Evolutionary conservation across 2,113 vertebrate genomes (phyloP), one percentile per base, ranked within the genome.

Genomic region (Datnioides undecimradiatus): DNA sequence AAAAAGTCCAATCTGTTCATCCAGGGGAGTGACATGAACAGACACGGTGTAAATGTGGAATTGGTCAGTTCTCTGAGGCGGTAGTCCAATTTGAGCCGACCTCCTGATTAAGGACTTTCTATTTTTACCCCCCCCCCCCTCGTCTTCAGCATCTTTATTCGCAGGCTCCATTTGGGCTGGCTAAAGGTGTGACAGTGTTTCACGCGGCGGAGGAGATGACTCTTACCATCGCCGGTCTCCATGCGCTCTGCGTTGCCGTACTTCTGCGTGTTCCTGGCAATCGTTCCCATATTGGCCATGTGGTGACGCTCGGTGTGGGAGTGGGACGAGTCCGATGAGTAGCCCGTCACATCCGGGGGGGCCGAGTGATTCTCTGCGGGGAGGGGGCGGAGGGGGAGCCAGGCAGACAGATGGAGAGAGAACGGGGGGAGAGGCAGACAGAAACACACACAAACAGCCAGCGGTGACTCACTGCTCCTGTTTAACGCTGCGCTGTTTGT

Each of bases 191-290:
- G 55, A 59, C 49, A 1, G 49, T 2, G 43, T 36, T 54, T 45
- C 52, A 46, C 55, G 19, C 27, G 3, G 31, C 6, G 8, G 21
- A 13, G 51, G 40, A 41, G 1, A 1, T 5, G 45, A n/a, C 41
- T 55, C 87, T 89, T 94, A 99, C 98, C 98, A 13, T 99, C 98
- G 57, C 98, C 97, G 0, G 98, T 99, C 93, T 99, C 98, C 98
- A 99, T 99, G 87, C 99, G 98, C 90, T 99, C 97, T 0, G 98
- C 98, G 0, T 99, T 99, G 93, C 98, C 98, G 11, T 99, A 99
- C 92, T 99, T 99, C 75, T 97, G 97, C 58, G 97, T 95, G 69
- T 95, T 96, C 38, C 98, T 94, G 41, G 95, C 94, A 75, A 96
- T 0, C n/a, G 98, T 98, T 7, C 97, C 98, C 92, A 97, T 97